Conservation (phyloP, 1,140 invertebrate genomes). For the Diploscapter pachys region DNA sequence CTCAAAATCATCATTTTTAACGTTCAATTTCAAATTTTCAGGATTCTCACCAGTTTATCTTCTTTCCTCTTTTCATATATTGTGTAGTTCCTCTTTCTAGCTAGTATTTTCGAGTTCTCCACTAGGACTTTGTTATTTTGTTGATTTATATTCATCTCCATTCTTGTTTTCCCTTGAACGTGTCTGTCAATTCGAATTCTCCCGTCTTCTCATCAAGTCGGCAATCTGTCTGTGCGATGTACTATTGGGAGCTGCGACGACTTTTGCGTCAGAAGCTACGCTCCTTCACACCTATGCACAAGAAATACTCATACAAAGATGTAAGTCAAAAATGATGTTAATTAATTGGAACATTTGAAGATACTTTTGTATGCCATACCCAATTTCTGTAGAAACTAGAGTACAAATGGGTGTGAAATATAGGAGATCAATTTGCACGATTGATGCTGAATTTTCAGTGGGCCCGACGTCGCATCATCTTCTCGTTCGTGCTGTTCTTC, state of each 20-base stretch:
- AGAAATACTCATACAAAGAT: too few relatives aligned
- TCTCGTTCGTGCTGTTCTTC: constrained; percentile 46
- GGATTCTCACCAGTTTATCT: not conserved
- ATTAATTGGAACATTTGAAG: too few relatives aligned
- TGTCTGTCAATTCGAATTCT: too few relatives aligned
- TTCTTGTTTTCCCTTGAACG: too few relatives aligned
- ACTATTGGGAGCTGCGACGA: constrained; percentile 41
- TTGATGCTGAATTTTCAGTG: constrained; percentile 34
- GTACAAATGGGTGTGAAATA: too few relatives aligned
- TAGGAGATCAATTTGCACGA: not conserved
- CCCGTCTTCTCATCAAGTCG: too few relatives aligned
- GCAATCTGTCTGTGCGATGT: constrained; percentile 8
- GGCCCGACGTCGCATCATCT: constrained; percentile 36
- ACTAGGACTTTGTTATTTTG: not conserved
- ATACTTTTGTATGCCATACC: too few relatives aligned
- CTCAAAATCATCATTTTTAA: too few relatives aligned
- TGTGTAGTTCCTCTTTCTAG: not conserved
- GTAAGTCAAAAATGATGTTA: too few relatives aligned
- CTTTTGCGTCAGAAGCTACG: constrained; percentile 42
- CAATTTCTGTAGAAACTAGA: too few relatives aligned
- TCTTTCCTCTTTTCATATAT: not conserved
- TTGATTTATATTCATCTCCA: constrained; percentile 17
- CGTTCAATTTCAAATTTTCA: not conserved
- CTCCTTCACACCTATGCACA: constrained; percentile 13
- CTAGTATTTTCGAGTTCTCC: not conserved